Evolutionary conservation across 2,797 vertebrate species (phyloP).

Genomic region (Lagocephalus sceleratus): DNA sequence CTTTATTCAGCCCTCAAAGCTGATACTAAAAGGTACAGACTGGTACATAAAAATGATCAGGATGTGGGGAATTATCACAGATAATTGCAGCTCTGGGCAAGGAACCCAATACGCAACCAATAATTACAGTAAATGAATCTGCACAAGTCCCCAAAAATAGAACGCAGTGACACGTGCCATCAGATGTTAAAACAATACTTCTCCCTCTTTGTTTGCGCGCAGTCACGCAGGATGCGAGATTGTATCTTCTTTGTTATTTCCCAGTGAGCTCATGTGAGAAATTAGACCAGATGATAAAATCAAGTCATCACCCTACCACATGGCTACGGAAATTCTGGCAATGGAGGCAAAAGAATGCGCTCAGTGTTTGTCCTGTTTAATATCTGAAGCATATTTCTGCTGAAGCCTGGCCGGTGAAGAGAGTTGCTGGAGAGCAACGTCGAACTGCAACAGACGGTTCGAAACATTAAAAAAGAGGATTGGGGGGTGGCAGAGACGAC

Average conservation of each 20-base stretch:
- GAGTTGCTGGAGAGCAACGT: conserved; percentile 1
- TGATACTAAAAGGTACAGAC: background rate
- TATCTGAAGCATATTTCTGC: conserved; percentile 33
- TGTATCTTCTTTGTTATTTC: conserved; percentile 6
- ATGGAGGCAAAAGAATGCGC: conserved; percentile 12
- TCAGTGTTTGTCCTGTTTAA: conserved; percentile 33
- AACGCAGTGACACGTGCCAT: background rate
- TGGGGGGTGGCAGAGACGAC: conserved; percentile 13
- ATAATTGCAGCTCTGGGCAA: no score
- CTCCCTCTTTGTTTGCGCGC: background rate
- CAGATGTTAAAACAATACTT: background rate
- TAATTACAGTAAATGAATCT: no score
- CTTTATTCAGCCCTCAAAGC: no score
- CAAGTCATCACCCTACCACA: conserved; percentile 17
- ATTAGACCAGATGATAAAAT: conserved; percentile 25
- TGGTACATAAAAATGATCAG: background rate
- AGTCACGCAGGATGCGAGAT: background rate
- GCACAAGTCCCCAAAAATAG: no score
- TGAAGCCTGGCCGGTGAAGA: conserved; percentile 17
- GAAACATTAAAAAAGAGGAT: background rate
- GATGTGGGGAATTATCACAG: no score
- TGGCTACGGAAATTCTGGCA: conserved; percentile 28
- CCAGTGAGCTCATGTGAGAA: conserved; percentile 25
- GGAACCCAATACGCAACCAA: no score
- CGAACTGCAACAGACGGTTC: background rate